Conservation (phyloP, 2,113 vertebrate genomes). For the Coryphaenoides rupestris region DNA sequence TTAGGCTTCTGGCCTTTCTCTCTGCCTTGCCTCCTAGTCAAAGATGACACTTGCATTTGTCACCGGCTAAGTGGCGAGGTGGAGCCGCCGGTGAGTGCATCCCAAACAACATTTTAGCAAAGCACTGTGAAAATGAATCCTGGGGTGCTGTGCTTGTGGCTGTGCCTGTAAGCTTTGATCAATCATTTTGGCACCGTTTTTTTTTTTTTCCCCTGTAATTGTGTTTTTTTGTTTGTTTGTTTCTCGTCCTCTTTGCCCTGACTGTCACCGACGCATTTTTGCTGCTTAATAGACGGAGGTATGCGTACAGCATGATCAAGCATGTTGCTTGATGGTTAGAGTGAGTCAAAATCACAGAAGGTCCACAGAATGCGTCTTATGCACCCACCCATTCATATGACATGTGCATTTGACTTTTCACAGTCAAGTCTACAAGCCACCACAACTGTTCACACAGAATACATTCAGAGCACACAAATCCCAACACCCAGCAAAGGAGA, state of each 20-base stretch:
- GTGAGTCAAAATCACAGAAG: too few relatives aligned
- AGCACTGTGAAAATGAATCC: conserved; percentile 33
- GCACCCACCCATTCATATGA: too few relatives aligned
- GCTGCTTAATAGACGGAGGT: not conserved
- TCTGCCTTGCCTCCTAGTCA: conserved; percentile 35
- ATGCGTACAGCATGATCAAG: too few relatives aligned
- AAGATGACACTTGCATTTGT: conserved; percentile 59
- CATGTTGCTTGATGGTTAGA: too few relatives aligned
- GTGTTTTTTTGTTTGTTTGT: conserved; percentile 14
- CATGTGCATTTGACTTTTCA: too few relatives aligned
- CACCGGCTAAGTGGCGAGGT: conserved; percentile 36
- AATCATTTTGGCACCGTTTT: conserved; percentile 35
- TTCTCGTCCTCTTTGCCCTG: conserved; percentile 26
- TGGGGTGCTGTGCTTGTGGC: conserved; percentile 30
- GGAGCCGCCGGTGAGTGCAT: conserved; percentile 41
- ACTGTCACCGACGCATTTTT: not conserved
- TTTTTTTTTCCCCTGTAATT: conserved; percentile 18
- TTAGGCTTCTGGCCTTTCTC: conserved; percentile 39
- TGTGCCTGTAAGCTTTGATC: conserved; percentile 30
- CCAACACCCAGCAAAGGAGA: too few relatives aligned
- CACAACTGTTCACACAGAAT: too few relatives aligned
- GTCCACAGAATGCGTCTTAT: too few relatives aligned
- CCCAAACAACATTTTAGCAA: conserved; percentile 32
- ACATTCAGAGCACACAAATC: too few relatives aligned
- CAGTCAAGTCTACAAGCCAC: too few relatives aligned